These are phyloP conservation scores for Candidula unifasciata DNA, from an alignment of 2,888 invertebrate species.

Conservation along the genomic window DNA sequence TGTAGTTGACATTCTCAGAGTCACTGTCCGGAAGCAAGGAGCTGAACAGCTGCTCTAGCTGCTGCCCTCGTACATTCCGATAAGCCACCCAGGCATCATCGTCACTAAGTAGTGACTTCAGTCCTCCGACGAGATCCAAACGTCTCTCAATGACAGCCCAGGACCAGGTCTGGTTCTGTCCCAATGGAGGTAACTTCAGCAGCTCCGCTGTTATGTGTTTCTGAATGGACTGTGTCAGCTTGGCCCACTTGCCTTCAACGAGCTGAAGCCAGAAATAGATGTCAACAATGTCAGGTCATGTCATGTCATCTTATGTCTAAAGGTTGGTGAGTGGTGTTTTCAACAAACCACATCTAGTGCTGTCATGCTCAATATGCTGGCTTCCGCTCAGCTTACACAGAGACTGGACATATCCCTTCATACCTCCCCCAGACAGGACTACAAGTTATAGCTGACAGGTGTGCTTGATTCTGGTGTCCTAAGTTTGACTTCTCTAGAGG, in stretches of 20 bases:
- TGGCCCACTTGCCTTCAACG: slow-evolving; percentile 62
- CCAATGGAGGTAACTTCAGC: slow-evolving; percentile 62
- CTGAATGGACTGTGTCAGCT: slow-evolving; percentile 56
- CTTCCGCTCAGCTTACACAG: too few relatives aligned
- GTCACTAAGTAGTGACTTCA: slow-evolving; percentile 68
- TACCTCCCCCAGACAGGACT: too few relatives aligned
- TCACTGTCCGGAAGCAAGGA: slow-evolving; percentile 64
- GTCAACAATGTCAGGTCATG: background rate
- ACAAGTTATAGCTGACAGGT: too few relatives aligned
- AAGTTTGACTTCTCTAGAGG: too few relatives aligned
- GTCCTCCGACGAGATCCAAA: slow-evolving; percentile 70
- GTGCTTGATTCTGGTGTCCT: too few relatives aligned
- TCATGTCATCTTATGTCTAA: too few relatives aligned
- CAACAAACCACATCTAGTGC: too few relatives aligned
- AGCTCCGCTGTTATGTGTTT: slow-evolving; percentile 68
- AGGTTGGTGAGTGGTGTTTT: too few relatives aligned
- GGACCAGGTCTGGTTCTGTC: slow-evolving; percentile 51
- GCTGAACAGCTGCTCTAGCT: slow-evolving; percentile 67
- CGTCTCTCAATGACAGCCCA: slow-evolving; percentile 64
- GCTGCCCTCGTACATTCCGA: slow-evolving; percentile 66
- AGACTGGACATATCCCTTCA: too few relatives aligned
- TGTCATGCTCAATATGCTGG: too few relatives aligned
- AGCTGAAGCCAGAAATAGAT: slow-evolving; percentile 32
- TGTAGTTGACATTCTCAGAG: slow-evolving; percentile 63
- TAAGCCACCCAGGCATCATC: slow-evolving; percentile 72